Evolutionary conservation across 2,113 vertebrate species (phyloP), one percentile per base, ranked within the genome.

Genomic region (Callionymus lyra): DNA sequence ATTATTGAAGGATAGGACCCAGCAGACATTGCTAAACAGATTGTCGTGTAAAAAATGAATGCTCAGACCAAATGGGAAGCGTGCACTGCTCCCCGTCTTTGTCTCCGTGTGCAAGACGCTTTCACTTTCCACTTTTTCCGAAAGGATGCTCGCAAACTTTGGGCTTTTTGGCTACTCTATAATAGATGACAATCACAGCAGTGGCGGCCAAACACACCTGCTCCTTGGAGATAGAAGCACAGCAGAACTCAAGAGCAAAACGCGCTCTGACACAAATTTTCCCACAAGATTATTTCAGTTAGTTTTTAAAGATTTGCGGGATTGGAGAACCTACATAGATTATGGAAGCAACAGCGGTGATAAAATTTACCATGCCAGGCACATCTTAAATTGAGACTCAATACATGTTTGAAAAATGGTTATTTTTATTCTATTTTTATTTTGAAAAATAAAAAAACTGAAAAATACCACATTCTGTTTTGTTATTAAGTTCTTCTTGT

Each of bases 1-100:
- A 84, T 85, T 80, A 83, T 84, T 82, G 62, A 84, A 70, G 15
- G 61, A 77, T 60, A 58, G 56, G 62, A 54, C 76, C 69, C 69
- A 42, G 53, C 59, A 71, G 79, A 84, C 76, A 50, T 18, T 43
- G 42, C 64, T 72, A 65, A 74, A 82, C 82, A 81, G 74, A 80
- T 80, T 79, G 76, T 16, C 51, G 27, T 51, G 45, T 76, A 62
- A 78, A 80, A 78, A 78, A 83, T 78, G 56, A 62, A 81, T 72
- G 74, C 66, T 27, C 50, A 68, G 72, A 56, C 54, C 60, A 70
- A 65, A 59, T 58, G 59, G 37, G 35, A 38, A 44, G 58, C 17
- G 18, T 50, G 62, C 44, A 32, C 50, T 9, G 10, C 6, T 36
- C 15, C 46, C 9, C 12, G 6, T n/a, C 4, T 34, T 16, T 44